Evolutionary conservation across 2,888 invertebrate genomes (phyloP), one percentile per base, ranked within the genome.

Genomic region (Pollenia angustigena): DNA sequence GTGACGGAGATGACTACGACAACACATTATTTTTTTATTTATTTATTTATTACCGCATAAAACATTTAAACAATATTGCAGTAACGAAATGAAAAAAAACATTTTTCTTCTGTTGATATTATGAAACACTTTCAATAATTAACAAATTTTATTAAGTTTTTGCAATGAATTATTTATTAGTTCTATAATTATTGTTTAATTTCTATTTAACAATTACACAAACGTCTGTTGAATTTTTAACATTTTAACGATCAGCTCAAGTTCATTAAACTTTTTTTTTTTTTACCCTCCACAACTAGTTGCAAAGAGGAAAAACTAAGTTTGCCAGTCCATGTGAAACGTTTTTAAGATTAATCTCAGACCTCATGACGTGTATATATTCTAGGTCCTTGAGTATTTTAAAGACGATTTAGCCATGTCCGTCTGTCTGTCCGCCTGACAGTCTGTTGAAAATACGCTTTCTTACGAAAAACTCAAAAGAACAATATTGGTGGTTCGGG

Each of bases 221-320:
- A 66, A n/a, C 50, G 23, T 12, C 23, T 42, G 58, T 18, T n/a
- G 48, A 10, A 46, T 62, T 54, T 74, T 50, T 62, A 2, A 14
- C 52, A 32, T 46, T 32, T 8, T n/a, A 14, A 14, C 71, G 74
- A 60, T 12, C 16, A 60, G 42, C 42, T 50, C 44, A 82, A 75
- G 81, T 82, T 75, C 75, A 82, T 32, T 60, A 82, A 75, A 69
- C 68, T 72, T 72, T 18, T 60, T 68, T 72, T 72, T 18, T 60
- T 68, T 32, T 6, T 32, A 32, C 32, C 32, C 32, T 32, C 32
- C 32, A 32, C 4, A 32, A 32, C 32, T 32, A 32, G 32, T 32
- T 4, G 32, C 6, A 6, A 32, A 32, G 32, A 32, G 32, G 32
- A 1, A 32, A 6, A 6, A 1, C 32, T 32, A 32, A 32, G 32